Percentiles rank a stretch among this genome's conserved stretches.
These are phyloP conservation scores for Myotis findleyi DNA, from an alignment of 2,797 vertebrate species.

Conservation along the genomic window DNA sequence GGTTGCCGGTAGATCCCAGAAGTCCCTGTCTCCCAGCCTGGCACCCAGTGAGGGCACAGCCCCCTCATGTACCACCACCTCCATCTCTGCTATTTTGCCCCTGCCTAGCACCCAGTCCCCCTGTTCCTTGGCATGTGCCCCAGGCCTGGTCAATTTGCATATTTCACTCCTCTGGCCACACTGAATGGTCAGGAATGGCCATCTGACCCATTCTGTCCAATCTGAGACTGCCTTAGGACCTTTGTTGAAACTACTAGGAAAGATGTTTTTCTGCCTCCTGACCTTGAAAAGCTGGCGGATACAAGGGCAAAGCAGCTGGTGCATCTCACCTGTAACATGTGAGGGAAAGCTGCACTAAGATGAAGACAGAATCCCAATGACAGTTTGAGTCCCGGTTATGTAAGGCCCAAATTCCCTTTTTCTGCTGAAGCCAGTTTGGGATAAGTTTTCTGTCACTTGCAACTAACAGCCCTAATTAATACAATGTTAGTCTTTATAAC, in stretches of 20 bases:
- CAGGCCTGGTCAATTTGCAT: not conserved
- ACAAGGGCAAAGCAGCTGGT: not conserved
- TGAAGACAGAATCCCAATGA: not conserved
- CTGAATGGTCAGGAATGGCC: not conserved
- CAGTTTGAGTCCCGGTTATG: not conserved
- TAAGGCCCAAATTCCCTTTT: not conserved
- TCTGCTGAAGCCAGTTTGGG: not conserved
- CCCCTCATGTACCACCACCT: not conserved
- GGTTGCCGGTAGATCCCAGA: not conserved
- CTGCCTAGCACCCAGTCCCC: not conserved
- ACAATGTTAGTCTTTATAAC: not conserved
- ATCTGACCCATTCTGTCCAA: constrained; percentile 3
- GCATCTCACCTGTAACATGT: not conserved
- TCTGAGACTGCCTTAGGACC: not conserved
- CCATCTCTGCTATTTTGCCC: not conserved
- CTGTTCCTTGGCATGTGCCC: too few relatives aligned
- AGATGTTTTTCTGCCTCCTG: not conserved
- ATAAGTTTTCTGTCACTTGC: not conserved
- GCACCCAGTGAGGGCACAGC: not conserved
- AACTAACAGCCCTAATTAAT: not conserved
- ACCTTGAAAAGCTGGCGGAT: not conserved
- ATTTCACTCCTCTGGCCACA: not conserved
- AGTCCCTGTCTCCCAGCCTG: not conserved
- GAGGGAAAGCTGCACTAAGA: not conserved
- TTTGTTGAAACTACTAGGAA: not conserved